A percentile compares a stretch with the other conserved stretches of the same genome.
Conservation (phyloP, 2,113 vertebrate species). For the Prochilodus magdalenae region DNA sequence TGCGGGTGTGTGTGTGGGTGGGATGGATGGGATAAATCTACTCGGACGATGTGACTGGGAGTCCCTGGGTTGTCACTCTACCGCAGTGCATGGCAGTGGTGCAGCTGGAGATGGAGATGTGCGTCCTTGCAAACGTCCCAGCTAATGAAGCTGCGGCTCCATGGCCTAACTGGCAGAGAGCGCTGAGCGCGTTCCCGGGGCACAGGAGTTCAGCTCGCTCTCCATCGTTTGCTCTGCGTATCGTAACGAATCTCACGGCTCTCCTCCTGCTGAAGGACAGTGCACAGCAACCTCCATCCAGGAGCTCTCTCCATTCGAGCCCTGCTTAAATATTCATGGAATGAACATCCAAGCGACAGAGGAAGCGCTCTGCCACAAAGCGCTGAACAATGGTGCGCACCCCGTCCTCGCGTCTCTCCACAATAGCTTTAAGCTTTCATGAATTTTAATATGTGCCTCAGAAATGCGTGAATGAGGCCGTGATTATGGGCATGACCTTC, state of each 20-base stretch:
- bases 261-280: background rate
- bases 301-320: background rate
- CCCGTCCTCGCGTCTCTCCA: too few species aligned
- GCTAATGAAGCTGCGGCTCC: constrained; percentile 9
- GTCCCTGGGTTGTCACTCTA: background rate
- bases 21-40: too few species aligned
- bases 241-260: too few species aligned
- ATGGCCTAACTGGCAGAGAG: background rate
- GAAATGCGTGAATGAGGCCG: background rate
- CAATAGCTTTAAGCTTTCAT: background rate
- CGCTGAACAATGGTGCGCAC: background rate
- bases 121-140: background rate
- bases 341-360: too few species aligned
- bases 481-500: background rate
- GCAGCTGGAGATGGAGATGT: background rate
- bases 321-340: background rate
- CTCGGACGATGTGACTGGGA: background rate
- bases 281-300: background rate
- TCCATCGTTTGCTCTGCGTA: too few species aligned
- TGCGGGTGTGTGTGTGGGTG: too few species aligned
- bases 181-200: too few species aligned
- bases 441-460: background rate
- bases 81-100: background rate
- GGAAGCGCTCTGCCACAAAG: background rate
- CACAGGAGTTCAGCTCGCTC: background rate